Evolutionary conservation across 1,140 invertebrate genomes (phyloP).

Genomic region (Aleiodes sp.): DNA sequence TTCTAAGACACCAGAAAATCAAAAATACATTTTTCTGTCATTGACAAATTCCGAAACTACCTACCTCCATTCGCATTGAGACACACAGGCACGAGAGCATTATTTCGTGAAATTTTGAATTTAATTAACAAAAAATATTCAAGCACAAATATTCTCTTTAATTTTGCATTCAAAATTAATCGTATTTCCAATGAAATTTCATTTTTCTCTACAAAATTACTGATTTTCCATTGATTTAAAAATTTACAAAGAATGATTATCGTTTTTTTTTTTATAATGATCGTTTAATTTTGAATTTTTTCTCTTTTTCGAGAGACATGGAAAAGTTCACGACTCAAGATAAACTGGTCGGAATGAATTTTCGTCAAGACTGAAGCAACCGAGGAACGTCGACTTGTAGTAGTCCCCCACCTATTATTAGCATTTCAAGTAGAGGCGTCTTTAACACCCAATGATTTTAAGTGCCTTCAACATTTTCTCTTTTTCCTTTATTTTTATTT

Average conservation of each 20-base stretch:
- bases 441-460: background rate
- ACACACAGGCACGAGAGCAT: slow-evolving; percentile 62
- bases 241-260: too few relatives aligned
- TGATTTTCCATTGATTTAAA: too few relatives aligned
- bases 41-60: slow-evolving; percentile 36
- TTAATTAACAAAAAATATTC: slow-evolving; percentile 43
- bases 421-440: slow-evolving; percentile 1
- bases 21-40: slow-evolving; percentile 17
- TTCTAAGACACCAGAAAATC: background rate
- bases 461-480: too few relatives aligned
- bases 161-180: too few relatives aligned
- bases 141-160: slow-evolving; percentile 28
- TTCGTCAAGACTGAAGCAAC: slow-evolving; percentile 45
- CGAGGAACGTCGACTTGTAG: background rate
- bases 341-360: slow-evolving; percentile 49
- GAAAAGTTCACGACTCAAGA: slow-evolving; percentile 38
- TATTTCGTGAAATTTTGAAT: slow-evolving; percentile 14
- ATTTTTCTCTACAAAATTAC: too few relatives aligned
- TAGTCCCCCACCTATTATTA: slow-evolving; percentile 3
- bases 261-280: too few relatives aligned
- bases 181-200: too few relatives aligned
- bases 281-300: too few relatives aligned
- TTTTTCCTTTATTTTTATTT: too few relatives aligned
- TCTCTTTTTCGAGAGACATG: slow-evolving; percentile 27
- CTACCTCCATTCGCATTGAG: slow-evolving; percentile 61